Percentiles rank a stretch among this genome's conserved stretches.
phyloP scores from a whole-genome alignment of 2,113 vertebrate genomes.

The Corythornis vintsioides region DNA sequence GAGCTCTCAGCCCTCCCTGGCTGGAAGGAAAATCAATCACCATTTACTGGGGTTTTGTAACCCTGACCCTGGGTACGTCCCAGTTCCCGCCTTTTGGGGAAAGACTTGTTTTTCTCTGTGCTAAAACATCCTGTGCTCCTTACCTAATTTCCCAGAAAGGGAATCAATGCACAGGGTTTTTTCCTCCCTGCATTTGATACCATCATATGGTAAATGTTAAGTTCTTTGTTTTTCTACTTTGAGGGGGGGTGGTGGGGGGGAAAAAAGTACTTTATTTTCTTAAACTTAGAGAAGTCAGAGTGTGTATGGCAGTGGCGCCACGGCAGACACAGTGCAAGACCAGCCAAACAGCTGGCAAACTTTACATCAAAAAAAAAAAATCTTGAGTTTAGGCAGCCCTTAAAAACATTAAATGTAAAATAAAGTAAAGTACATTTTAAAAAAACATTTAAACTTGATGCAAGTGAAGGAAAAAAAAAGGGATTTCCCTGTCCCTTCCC shows the following conservation, averaged over 20 bases:
- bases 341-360: background rate
- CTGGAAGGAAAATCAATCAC: background rate
- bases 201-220: conserved; percentile 8
- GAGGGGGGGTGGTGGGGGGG: background rate
- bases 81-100: conserved; percentile 2
- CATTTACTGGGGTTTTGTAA: background rate
- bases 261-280: background rate
- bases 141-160: background rate
- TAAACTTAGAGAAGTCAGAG: background rate
- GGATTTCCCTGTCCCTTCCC: background rate
- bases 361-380: background rate
- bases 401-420: background rate
- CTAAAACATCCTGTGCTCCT: background rate
- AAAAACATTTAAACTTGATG: background rate
- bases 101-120: background rate
- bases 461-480: background rate
- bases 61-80: background rate
- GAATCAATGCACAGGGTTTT: background rate
- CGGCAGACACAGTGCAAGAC: background rate
- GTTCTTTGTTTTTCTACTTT: background rate
- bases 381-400: background rate
- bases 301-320: fast-evolving
- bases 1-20: background rate
- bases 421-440: background rate
- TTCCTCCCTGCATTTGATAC: background rate